Percentiles rank a stretch among this genome's conserved stretches.
phyloP scores from a whole-genome alignment of 1,140 invertebrate species.

The Conus betulinus region DNA sequence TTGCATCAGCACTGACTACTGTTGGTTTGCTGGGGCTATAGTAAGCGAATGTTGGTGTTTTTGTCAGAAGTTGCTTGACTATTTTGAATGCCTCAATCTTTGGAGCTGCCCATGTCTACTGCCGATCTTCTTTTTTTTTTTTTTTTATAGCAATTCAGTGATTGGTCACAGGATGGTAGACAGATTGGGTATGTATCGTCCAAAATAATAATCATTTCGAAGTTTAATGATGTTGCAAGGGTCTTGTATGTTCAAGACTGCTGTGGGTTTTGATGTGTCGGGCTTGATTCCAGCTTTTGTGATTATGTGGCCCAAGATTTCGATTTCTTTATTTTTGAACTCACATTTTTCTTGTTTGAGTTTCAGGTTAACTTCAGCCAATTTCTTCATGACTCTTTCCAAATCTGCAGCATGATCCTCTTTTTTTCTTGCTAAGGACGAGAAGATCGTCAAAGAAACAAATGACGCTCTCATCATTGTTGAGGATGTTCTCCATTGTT shows the following conservation, averaged over 20 bases:
- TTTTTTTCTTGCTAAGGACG: conserved; percentile 34
- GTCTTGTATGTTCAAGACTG: conserved; percentile 35
- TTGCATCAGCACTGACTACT: neutral
- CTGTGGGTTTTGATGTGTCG: conserved; percentile 20
- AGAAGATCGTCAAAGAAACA: conserved; percentile 49
- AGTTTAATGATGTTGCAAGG: conserved; percentile 42
- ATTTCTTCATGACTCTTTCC: conserved; percentile 40
- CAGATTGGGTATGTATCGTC: conserved; percentile 54
- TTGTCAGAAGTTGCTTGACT: no score
- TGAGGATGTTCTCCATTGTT: conserved; percentile 37
- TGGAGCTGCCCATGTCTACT: no score
- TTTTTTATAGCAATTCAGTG: conserved; percentile 26
- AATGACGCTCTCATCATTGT: conserved; percentile 23
- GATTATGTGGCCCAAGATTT: conserved; percentile 21
- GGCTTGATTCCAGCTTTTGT: neutral
- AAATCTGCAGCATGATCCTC: conserved; percentile 47
- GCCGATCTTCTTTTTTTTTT: no score
- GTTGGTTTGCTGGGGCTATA: no score
- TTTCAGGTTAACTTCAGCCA: neutral
- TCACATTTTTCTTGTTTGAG: conserved; percentile 32
- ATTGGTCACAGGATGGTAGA: conserved; percentile 32
- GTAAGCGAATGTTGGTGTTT: no score
- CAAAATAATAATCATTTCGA: conserved; percentile 60
- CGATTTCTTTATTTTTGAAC: neutral
- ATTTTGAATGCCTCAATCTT: no score